These are phyloP conservation scores for Saccostrea echinata DNA, from an alignment of 1,140 invertebrate genomes.

Conservation along the genomic window DNA sequence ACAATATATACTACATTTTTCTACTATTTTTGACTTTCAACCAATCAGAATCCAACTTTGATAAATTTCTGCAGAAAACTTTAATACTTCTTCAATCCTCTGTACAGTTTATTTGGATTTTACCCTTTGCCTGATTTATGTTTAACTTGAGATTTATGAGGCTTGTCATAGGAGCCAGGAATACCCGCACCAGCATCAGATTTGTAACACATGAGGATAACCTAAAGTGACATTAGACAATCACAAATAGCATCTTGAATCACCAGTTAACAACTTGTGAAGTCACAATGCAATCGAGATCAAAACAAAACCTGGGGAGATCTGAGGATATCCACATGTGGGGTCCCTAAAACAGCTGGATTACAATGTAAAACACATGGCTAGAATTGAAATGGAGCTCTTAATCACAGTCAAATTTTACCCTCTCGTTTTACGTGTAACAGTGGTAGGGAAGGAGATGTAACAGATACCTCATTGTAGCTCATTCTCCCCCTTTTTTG, in stretches of 20 bases:
- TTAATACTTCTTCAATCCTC: neutral
- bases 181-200: neutral
- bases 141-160: neutral
- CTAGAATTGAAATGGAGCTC: slow-evolving; percentile 13
- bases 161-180: neutral
- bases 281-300: slow-evolving; percentile 7
- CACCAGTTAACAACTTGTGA: neutral
- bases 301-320: neutral
- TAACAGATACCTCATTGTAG: neutral
- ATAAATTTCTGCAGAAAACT: no score
- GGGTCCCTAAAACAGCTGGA: neutral
- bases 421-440: neutral
- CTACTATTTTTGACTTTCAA: no score
- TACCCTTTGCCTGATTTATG: neutral
- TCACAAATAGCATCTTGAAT: slow-evolving; percentile 21
- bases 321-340: neutral
- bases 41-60: no score
- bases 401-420: slow-evolving; percentile 15
- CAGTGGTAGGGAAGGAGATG: neutral
- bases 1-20: no score
- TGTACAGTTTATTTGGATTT: neutral
- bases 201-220: neutral
- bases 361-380: slow-evolving; percentile 26
- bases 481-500: neutral
- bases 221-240: neutral